phyloP scores from a whole-genome alignment of 1,140 invertebrate genomes.

The Brachionus plicatilis region DNA sequence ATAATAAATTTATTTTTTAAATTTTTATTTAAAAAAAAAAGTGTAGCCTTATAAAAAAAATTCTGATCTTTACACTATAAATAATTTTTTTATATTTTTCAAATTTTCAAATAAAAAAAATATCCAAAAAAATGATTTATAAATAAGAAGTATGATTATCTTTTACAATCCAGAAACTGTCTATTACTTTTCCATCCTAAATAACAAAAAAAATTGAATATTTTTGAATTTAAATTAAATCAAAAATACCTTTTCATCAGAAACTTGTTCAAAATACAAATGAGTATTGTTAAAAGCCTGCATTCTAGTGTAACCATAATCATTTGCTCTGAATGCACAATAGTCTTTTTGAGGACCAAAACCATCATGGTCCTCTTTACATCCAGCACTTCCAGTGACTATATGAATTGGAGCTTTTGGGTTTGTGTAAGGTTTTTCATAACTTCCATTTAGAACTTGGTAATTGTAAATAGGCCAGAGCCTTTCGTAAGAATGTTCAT shows the following conservation, averaged over 20 bases:
- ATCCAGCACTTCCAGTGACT: slow-evolving; percentile 75
- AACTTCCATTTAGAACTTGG: slow-evolving; percentile 63
- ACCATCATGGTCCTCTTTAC: slow-evolving; percentile 58
- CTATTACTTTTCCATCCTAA: slow-evolving; percentile 42
- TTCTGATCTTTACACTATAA: no score
- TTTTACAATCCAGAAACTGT: slow-evolving; percentile 42
- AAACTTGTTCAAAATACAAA: slow-evolving; percentile 82
- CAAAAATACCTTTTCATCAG: slow-evolving; percentile 57
- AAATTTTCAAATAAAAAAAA: background rate
- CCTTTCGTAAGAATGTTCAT: slow-evolving; percentile 42
- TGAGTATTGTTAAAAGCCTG: slow-evolving; percentile 75
- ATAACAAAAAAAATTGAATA: background rate
- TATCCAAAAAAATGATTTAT: background rate
- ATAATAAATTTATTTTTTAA: no score
- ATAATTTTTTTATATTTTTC: background rate
- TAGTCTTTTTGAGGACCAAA: slow-evolving; percentile 65
- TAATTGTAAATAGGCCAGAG: slow-evolving; percentile 58
- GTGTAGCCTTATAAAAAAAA: no score
- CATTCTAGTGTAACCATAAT: slow-evolving; percentile 83
- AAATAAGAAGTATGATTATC: slow-evolving; percentile 21
- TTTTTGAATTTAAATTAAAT: background rate
- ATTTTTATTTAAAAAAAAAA: no score
- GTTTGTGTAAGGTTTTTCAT: slow-evolving; percentile 69
- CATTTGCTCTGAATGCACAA: slow-evolving; percentile 66
- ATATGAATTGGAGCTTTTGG: slow-evolving; percentile 80